Conservation (phyloP, 2,797 vertebrate genomes). For the Anniella stebbinsi region DNA sequence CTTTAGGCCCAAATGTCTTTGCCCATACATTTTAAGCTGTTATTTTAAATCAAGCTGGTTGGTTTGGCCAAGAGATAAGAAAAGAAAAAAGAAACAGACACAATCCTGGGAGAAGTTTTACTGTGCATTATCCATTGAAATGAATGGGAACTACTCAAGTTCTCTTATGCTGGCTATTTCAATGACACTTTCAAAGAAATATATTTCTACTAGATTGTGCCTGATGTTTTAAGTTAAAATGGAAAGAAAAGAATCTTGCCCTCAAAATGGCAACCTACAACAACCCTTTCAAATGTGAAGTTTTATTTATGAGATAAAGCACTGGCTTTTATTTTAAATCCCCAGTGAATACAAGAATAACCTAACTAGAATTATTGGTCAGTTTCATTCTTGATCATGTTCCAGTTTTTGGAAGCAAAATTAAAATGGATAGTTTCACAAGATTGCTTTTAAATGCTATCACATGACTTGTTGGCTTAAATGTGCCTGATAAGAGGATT, state of each 20-base stretch:
- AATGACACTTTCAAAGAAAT: background rate
- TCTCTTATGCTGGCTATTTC: background rate
- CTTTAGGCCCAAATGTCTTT: constrained; percentile 30
- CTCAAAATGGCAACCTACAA: background rate
- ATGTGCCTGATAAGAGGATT: constrained; percentile 40
- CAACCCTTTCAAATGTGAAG: constrained; percentile 17
- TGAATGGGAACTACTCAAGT: background rate
- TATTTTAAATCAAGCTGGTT: constrained; percentile 25
- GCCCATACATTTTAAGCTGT: constrained; percentile 37
- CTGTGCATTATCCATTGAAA: background rate
- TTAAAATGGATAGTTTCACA: constrained; percentile 51
- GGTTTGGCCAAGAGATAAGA: constrained; percentile 26
- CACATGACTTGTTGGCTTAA: constrained; percentile 40
- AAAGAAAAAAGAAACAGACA: background rate
- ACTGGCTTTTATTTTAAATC: background rate
- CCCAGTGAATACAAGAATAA: background rate
- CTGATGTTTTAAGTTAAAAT: background rate
- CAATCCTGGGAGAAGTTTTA: background rate
- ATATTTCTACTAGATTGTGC: background rate
- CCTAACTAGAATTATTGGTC: constrained; percentile 11
- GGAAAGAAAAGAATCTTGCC: background rate
- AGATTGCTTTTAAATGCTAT: constrained; percentile 21
- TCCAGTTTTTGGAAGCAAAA: constrained; percentile 52
- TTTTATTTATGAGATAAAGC: constrained; percentile 4
- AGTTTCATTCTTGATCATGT: constrained; percentile 53